These are phyloP conservation scores for Python bivittatus DNA, from an alignment of 2,113 vertebrate species.

Conservation along the genomic window DNA sequence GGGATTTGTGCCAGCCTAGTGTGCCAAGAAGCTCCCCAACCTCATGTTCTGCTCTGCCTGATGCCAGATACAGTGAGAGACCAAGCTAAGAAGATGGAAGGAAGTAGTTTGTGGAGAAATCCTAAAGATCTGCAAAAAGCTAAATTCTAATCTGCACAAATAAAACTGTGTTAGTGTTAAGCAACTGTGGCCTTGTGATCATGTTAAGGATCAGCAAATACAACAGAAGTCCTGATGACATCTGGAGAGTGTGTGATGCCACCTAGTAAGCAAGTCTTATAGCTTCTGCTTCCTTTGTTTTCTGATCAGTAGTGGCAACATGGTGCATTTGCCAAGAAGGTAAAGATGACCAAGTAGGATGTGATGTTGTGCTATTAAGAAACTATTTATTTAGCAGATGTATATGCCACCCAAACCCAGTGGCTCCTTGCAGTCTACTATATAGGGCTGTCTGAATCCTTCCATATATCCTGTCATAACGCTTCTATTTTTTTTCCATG, in stretches of 20 bases:
- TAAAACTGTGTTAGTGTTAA: neutral
- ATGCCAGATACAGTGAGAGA: conserved; percentile 25
- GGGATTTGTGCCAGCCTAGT: conserved; percentile 1
- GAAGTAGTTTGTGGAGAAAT: neutral
- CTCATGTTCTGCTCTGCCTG: conserved; percentile 22
- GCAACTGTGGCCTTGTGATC: neutral
- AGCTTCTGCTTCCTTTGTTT: neutral
- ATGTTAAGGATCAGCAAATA: neutral
- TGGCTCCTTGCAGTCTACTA: too few relatives aligned
- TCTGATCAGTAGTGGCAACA: neutral
- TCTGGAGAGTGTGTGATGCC: neutral
- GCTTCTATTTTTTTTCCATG: neutral
- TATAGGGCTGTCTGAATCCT: neutral
- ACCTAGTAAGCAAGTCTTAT: neutral
- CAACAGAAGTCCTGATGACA: neutral
- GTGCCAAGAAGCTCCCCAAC: conserved; percentile 5
- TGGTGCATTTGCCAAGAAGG: neutral
- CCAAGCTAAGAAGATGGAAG: neutral
- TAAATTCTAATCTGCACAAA: neutral
- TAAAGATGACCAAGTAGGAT: neutral
- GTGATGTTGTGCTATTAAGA: too few relatives aligned
- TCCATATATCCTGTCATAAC: neutral
- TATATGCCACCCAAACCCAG: too few relatives aligned
- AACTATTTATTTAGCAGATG: too few relatives aligned
- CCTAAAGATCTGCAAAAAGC: neutral